phyloP scores from a whole-genome alignment of 2,888 invertebrate species.

The Stramonita haemastoma region DNA sequence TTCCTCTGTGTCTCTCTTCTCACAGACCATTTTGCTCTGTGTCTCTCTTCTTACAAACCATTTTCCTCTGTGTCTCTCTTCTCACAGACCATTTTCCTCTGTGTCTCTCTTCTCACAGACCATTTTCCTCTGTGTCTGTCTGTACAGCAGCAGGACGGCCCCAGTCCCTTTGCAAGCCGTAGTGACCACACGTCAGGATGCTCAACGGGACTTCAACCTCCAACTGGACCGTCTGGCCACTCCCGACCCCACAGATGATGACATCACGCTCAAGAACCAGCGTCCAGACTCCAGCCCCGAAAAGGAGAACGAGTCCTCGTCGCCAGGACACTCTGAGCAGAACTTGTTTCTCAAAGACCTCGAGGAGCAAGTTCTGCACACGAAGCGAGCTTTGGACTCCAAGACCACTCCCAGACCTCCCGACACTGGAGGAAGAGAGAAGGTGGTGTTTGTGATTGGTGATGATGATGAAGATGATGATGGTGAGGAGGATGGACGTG shows the following conservation, averaged over 20 bases:
- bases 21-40: background rate
- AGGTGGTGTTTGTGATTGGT: background rate
- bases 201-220: background rate
- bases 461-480: background rate
- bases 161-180: background rate
- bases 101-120: background rate
- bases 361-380: slow-evolving; percentile 21
- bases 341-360: background rate
- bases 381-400: background rate
- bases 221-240: background rate
- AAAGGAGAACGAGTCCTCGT: background rate
- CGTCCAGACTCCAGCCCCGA: background rate
- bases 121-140: background rate
- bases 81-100: too few species aligned
- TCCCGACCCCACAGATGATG: background rate
- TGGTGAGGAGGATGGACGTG: background rate
- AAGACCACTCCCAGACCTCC: background rate
- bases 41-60: background rate
- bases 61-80: too few species aligned
- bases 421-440: background rate
- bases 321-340: background rate
- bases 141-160: background rate
- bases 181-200: background rate
- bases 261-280: background rate
- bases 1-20: background rate